Base-by-base conservation (phyloP, 1,140 invertebrate species). In the Scaptomyza montana region DNA sequence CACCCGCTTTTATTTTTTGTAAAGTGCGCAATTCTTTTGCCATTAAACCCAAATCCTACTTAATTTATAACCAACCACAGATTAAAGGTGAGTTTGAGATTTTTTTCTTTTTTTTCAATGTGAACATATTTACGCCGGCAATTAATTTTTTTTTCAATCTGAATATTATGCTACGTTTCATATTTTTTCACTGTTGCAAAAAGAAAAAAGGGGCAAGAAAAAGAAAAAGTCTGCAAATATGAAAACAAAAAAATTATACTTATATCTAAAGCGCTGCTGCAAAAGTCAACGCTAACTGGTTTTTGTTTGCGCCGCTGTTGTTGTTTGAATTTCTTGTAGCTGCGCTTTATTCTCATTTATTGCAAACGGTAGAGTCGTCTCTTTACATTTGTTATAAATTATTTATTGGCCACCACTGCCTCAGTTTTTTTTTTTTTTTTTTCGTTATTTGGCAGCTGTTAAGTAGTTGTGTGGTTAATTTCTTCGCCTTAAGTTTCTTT, bases 311-410 rank as follows among this genome's bases (percentile, higher is more conserved):
- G 62, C 45, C 62, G 47, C 30, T 68, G 61, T 30, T 33, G 59
- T 25, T 43, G 67, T 56, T 33, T 21, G 30, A 61, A 12, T 12
- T 63, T 56, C 47, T 60, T 65, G 46, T 49, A 36, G 62, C 63
- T 66, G 63, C 70, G 63, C 64, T 66, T 73, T 41, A 45, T 50
- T 49, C 51, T 36, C 53, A 51, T 55, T 54, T 45, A 68, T 55
- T 68, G 56, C 65, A 70, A 70, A 70, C 50, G 49, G 13, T 6
- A 68, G 30, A 49, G 50, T 19, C 43, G 46, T 16, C 57, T 62
- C 65, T 69, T 63, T 2, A 51, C 39, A 69, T 69, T 69, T 69
- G 65, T 74, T 74, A 69, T 69, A 74, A 69, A 74, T 74, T 69
- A 69, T 74, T 74, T 74, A 74, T 74, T 69, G 39, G 36, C 57